These are phyloP conservation scores for Prunella fulvescens DNA, from an alignment of 2,113 vertebrate genomes.

Conservation along the genomic window DNA sequence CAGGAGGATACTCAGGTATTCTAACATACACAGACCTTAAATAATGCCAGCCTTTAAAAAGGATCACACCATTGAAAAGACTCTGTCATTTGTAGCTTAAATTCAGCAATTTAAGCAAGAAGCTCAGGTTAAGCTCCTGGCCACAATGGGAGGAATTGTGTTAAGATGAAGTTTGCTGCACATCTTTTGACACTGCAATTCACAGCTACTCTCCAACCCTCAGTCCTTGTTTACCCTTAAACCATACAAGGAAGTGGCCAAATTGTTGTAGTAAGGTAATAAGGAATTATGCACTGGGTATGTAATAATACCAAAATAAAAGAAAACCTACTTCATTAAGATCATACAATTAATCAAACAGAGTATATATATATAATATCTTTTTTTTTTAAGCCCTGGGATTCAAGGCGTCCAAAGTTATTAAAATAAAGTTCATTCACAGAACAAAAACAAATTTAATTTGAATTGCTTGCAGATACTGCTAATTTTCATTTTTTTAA, in stretches of 20 bases:
- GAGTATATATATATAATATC: constrained; percentile 85
- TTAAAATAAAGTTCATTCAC: constrained; percentile 89
- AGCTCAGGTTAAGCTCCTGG: background rate
- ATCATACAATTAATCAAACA: constrained; percentile 90
- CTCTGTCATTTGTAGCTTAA: background rate
- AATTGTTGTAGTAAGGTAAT: background rate
- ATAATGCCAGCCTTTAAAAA: background rate
- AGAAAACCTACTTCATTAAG: constrained; percentile 84
- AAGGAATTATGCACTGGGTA: constrained; percentile 77
- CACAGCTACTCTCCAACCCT: constrained; percentile 25
- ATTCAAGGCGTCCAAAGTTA: constrained; percentile 86
- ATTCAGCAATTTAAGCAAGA: background rate
- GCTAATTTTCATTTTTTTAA: constrained; percentile 85
- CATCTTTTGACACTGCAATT: constrained; percentile 57
- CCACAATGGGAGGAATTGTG: background rate
- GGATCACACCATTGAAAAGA: background rate
- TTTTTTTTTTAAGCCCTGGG: constrained; percentile 84
- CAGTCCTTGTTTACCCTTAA: constrained; percentile 29
- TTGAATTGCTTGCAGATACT: constrained; percentile 88
- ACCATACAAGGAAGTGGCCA: constrained; percentile 37
- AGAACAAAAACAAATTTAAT: constrained; percentile 89
- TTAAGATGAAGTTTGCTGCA: constrained; percentile 51
- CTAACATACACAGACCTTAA: background rate
- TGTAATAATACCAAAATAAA: constrained; percentile 85
- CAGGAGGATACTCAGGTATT: background rate